A percentile compares a stretch with the other conserved stretches of the same genome.
Conservation (phyloP, 2,888 invertebrate genomes). For the Melitaea athalia region DNA sequence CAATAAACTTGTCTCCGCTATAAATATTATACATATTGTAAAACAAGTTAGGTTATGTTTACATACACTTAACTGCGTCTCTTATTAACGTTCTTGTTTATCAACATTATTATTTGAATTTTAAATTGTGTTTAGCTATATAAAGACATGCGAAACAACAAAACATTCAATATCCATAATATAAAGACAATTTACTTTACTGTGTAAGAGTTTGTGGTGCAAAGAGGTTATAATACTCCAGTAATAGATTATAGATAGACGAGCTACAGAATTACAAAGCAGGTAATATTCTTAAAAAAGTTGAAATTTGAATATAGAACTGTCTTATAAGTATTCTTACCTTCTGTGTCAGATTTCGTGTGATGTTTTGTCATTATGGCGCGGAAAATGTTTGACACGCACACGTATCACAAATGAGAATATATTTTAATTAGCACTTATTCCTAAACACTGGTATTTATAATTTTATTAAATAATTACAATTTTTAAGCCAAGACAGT, state of each 20-base stretch:
- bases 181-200: neutral
- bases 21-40: too few relatives aligned
- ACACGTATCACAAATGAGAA: neutral
- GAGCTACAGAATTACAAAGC: neutral
- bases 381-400: neutral
- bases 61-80: neutral
- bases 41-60: neutral
- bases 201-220: neutral
- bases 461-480: neutral
- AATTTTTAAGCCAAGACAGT: neutral
- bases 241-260: neutral
- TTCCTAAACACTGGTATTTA: neutral
- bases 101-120: neutral
- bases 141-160: constrained; percentile 1
- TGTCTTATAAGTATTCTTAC: constrained; percentile 14
- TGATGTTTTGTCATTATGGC: constrained; percentile 20
- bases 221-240: neutral
- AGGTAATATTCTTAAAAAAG: neutral
- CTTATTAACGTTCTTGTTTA: constrained; percentile 1
- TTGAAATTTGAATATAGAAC: neutral
- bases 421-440: neutral
- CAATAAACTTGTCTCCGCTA: too few relatives aligned
- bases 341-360: constrained; percentile 11
- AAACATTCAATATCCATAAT: neutral
- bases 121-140: constrained; percentile 1